Base-by-base conservation (phyloP, 2,797 vertebrate species). In the Semotilus atromaculatus region DNA sequence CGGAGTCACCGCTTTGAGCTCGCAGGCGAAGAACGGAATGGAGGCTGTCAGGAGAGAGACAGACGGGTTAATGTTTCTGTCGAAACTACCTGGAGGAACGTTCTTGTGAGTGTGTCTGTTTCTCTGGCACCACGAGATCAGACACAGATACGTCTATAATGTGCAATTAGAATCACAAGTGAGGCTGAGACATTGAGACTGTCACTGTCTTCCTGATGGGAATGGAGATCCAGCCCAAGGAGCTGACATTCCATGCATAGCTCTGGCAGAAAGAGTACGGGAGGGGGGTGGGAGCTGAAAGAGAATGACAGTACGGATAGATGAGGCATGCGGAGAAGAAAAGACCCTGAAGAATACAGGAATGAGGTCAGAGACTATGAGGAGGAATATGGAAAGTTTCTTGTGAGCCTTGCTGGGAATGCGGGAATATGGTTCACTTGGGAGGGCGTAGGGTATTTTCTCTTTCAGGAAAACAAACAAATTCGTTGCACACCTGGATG, bases 21-120 rank as follows among this genome's bases (percentile, higher is more conserved):
- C 96, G 13, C 95, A 96, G 3, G 94, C 94, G 84, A 95, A 92
- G 91, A 96, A 96, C 31, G 96, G 96, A 86, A 96, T 93, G 84
- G 95, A 96, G 79, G 95, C 96, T 96, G 93, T 68, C 82, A 86
- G 84, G 72, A 90, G 72, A 86, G 64, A 60, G 68, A 60, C 3
- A 48, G 70, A 78, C 5, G 26, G 45, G 62, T 84, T 84, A 77
- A 77, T n/a, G 4, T 43, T 68, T 38, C 31, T 68, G 45, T 68
- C 34, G 51, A 58, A 82, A 73, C 23, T 68, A 81, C 11, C 55
- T 89, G 81, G 85, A 78, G 80, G 75, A 74, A 88, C 80, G 82
- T 76, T 84, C 87, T 79, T 85, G 85, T 81, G 19, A 76, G 76
- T 23, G 29, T 48, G 11, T 40, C 38, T 83, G 85, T 85, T 68